Evolutionary conservation across 35 echinoderm and acorn worm genomes (phyloP), one percentile per base, ranked within the genome.

Genomic region (Apostichopus californicus): DNA sequence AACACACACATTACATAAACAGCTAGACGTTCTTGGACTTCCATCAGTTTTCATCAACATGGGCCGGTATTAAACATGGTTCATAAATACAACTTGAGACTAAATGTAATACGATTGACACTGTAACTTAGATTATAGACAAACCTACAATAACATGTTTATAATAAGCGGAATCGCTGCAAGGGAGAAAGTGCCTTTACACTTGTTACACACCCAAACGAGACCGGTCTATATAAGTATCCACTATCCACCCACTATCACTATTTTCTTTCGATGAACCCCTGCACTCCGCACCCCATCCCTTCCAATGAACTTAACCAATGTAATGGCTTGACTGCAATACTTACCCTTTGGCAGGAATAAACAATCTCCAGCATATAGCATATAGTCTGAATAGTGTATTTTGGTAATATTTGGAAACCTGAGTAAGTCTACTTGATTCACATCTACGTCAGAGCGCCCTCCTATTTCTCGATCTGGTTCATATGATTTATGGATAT

Each of bases 361-460:
- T 22, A 96, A 18, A 75, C 95, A 96, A 22, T 96, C 95, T 28
- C 95, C 95, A 9, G 92, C 92, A 78, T 96, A 82, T 22, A 96
- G 64, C 1, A 93, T 96, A 21, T 91, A 87, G 17, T 96, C 93
- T n/a, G 95, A 94, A 93, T 90, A 96, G 56, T 83, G 91, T 46
- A 96, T 70, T 83, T 96, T 94, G 8, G 83, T 53, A 8, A 96
- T 92, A 46, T 94, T 90, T 21, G 95, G 95, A 83, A 94, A 87
- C 78, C 78, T 88, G 1, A 96, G 9, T 73, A 96, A 81, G 63
- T 96, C 95, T 0, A 96, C 93, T 17, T 61, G 65, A 26, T 80
- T 57, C 1, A 91, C 72, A 24, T 96, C 55, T 9, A 96, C 91
- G 55, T 92, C 70, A 34, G 95, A 96, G 85, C 89, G 80, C 10